Evolutionary conservation across 2,888 invertebrate genomes (phyloP).

Genomic region (Xanthia togata): DNA sequence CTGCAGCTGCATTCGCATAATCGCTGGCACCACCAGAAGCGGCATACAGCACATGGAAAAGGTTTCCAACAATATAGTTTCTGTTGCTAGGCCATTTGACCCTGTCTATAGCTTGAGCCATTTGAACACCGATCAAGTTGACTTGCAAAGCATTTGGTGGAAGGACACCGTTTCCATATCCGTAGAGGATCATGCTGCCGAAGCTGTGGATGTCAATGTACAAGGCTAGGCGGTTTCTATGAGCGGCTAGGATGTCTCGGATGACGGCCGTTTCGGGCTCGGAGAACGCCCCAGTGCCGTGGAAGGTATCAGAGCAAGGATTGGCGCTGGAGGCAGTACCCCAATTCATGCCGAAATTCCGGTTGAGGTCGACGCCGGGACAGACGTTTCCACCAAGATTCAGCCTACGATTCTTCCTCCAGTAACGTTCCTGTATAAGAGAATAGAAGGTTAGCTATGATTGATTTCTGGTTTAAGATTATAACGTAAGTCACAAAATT

Average conservation of each 20-base stretch:
- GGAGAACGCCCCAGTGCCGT: conserved; percentile 91
- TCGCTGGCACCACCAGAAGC: conserved; percentile 92
- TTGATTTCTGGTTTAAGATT: not conserved
- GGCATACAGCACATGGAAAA: conserved; percentile 87
- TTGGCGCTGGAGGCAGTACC: conserved; percentile 86
- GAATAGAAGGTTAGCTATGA: not conserved
- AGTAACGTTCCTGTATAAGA: conserved; percentile 87
- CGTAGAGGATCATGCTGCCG: conserved; percentile 91
- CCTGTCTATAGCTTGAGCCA: conserved; percentile 84
- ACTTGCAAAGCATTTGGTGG: conserved; percentile 87
- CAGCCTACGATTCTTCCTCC: conserved; percentile 92
- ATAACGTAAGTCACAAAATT: not conserved
- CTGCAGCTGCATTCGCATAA: conserved; percentile 88
- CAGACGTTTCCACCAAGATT: conserved; percentile 82
- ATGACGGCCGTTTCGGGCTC: conserved; percentile 92
- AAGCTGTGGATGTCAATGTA: conserved; percentile 94
- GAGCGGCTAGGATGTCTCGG: conserved; percentile 88
- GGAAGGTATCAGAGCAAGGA: conserved; percentile 91
- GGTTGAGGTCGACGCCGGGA: conserved; percentile 93
- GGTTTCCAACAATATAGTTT: conserved; percentile 88
- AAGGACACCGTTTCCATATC: conserved; percentile 80
- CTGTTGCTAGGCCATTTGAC: conserved; percentile 83
- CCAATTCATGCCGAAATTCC: conserved; percentile 94
- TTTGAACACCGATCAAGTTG: conserved; percentile 79
- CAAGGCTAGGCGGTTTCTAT: conserved; percentile 88